Conservation (phyloP, 2,797 vertebrate genomes). For the Danio aesculapii region DNA sequence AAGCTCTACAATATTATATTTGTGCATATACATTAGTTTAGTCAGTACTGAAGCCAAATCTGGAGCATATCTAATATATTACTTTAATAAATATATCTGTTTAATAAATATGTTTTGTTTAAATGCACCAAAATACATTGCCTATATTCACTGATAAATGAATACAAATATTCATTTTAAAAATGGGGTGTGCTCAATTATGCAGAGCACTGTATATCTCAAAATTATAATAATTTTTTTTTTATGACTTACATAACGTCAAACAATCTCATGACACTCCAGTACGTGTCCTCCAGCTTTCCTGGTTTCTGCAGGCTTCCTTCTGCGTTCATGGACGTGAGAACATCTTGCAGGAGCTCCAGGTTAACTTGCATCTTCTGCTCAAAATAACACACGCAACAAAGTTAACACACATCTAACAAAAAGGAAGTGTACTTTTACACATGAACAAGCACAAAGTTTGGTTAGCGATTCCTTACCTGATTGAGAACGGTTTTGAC, state of each 20-base stretch:
- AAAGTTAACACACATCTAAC: background rate
- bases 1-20: no score
- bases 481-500: constrained; percentile 76
- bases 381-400: constrained; percentile 7
- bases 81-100: no score
- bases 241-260: constrained; percentile 82
- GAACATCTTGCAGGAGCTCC: constrained; percentile 68
- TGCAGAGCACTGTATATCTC: background rate
- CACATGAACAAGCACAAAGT: background rate
- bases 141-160: no score
- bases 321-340: constrained; percentile 71
- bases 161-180: no score
- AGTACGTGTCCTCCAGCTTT: constrained; percentile 86
- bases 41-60: no score
- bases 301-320: constrained; percentile 74
- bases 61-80: no score
- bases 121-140: no score
- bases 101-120: no score
- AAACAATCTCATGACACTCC: constrained; percentile 88
- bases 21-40: no score
- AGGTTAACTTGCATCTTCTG: constrained; percentile 83
- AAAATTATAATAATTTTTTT: background rate
- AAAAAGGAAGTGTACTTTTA: background rate
- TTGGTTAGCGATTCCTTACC: constrained; percentile 69
- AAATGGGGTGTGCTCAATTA: no score